phyloP scores from a whole-genome alignment of 2,113 vertebrate species.

The Engraulis encrasicolus region DNA sequence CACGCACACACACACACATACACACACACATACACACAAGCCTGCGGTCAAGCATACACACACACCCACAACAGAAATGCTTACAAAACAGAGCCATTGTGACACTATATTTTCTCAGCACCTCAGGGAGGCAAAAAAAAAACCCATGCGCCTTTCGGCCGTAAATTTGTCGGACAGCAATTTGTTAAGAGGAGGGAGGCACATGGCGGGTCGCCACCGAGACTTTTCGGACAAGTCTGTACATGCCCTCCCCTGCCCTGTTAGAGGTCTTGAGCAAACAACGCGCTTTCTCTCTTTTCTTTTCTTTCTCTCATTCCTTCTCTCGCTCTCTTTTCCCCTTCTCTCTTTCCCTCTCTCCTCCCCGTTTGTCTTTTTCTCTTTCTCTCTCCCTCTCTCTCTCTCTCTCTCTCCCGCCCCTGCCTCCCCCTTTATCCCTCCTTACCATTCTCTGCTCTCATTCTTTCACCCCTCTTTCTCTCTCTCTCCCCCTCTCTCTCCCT shows the following conservation, averaged over 20 bases:
- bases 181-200: constrained; percentile 14
- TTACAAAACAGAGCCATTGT: not conserved
- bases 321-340: not conserved
- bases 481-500: not conserved
- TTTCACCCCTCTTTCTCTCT: not conserved
- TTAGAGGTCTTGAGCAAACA: not conserved
- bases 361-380: not conserved
- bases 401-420: not conserved
- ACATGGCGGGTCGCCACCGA: not conserved
- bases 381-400: not conserved
- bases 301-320: not conserved
- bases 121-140: not conserved
- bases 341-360: not conserved
- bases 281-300: not conserved
- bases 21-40: not conserved
- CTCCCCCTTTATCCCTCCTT: not conserved
- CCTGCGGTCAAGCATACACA: not conserved
- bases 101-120: not conserved
- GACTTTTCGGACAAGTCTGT: constrained; percentile 10
- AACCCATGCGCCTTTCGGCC: not conserved
- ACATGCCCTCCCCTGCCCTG: not conserved
- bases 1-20: not conserved
- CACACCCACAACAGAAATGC: not conserved
- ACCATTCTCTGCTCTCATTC: too few species aligned
- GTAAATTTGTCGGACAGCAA: constrained; percentile 13